These are phyloP conservation scores for Neocrepidodera transversa DNA, from an alignment of 2,888 invertebrate genomes.

Conservation along the genomic window DNA sequence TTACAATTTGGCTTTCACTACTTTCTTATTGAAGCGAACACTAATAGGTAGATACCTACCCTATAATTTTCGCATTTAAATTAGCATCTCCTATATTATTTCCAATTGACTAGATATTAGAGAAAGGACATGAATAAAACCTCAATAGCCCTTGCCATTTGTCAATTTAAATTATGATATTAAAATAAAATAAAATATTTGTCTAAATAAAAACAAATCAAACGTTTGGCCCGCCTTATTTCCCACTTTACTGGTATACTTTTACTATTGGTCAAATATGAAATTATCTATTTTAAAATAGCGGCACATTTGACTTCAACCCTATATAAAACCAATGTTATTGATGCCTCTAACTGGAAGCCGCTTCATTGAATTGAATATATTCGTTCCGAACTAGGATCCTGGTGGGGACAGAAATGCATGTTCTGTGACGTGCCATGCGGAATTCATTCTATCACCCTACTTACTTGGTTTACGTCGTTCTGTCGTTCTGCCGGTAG, in stretches of 20 bases:
- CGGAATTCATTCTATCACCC: conserved; percentile 20
- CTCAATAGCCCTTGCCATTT: too few species aligned
- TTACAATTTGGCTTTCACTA: too few species aligned
- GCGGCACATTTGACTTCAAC: conserved; percentile 28
- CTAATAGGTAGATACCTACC: too few species aligned
- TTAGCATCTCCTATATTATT: too few species aligned
- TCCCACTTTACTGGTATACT: conserved; percentile 28
- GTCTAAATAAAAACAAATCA: conserved; percentile 37
- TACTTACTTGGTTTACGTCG: conserved; percentile 13
- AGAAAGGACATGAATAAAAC: too few species aligned
- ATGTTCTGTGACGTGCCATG: conserved; percentile 22
- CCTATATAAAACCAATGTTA: background rate
- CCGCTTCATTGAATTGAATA: conserved; percentile 23
- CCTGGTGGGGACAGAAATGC: conserved; percentile 27
- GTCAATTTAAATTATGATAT: background rate
- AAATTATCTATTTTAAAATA: conserved; percentile 22
- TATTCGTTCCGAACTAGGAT: conserved; percentile 6
- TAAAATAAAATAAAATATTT: conserved; percentile 10
- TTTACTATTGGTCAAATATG: conserved; percentile 32
- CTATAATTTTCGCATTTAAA: too few species aligned
- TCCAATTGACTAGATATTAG: too few species aligned
- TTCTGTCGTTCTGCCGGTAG: conserved; percentile 3
- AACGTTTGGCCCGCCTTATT: conserved; percentile 37
- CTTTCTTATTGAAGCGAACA: too few species aligned
- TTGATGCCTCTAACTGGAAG: background rate